These are phyloP conservation scores for Amblyopsis hoosieri DNA, from an alignment of 2,797 vertebrate genomes.

Conservation along the genomic window DNA sequence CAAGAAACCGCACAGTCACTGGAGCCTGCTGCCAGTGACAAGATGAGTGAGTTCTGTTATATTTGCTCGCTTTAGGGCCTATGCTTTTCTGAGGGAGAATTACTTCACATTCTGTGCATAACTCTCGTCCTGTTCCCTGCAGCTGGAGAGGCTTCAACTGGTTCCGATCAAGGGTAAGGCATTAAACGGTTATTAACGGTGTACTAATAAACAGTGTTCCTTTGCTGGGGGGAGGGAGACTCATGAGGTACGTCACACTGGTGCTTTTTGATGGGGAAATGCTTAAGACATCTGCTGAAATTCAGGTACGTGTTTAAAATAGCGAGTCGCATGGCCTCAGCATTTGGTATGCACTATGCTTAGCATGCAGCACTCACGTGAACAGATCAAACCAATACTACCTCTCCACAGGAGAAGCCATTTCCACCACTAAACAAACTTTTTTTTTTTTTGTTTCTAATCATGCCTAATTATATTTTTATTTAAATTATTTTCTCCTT, in stretches of 20 bases:
- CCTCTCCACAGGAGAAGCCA: conserved; percentile 18
- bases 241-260: conserved; percentile 29
- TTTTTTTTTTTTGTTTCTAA: conserved; percentile 19
- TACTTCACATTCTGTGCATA: not conserved
- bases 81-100: not conserved
- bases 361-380: conserved; percentile 61
- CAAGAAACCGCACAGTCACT: conserved; percentile 62
- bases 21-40: conserved; percentile 66
- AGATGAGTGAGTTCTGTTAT: conserved; percentile 64
- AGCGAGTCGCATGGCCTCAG: conserved; percentile 62
- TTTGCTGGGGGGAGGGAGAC: conserved; percentile 27
- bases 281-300: conserved; percentile 66
- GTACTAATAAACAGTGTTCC: conserved; percentile 18
- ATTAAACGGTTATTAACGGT: conserved; percentile 16
- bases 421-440: conserved; percentile 36
- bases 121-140: conserved; percentile 13
- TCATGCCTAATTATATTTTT: conserved; percentile 29
- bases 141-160: conserved; percentile 70
- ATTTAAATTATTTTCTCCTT: conserved; percentile 44
- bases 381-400: conserved; percentile 25
- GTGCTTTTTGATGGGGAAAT: conserved; percentile 53
- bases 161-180: conserved; percentile 82
- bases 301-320: conserved; percentile 64
- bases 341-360: conserved; percentile 70
- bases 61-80: not conserved